These are phyloP conservation scores for Tenthredo amoena DNA, from an alignment of 2,888 invertebrate genomes.

Conservation along the genomic window DNA sequence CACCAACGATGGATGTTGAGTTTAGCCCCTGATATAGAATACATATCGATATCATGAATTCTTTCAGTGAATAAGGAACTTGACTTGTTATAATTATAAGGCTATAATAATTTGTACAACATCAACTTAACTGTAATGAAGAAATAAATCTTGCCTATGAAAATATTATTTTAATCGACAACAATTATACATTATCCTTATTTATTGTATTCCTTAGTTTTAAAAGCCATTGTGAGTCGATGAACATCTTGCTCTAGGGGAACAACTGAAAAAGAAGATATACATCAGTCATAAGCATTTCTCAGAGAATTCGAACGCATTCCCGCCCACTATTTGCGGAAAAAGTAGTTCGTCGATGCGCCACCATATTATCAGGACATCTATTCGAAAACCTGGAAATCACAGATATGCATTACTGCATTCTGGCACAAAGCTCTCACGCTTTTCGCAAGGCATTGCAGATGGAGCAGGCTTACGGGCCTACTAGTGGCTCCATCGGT, in stretches of 20 bases:
- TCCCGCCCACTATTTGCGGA: not conserved
- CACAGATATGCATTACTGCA: not conserved
- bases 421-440: no score
- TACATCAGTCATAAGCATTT: not conserved
- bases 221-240: not conserved
- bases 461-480: not conserved
- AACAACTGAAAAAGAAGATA: not conserved
- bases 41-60: constrained; percentile 67
- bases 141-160: constrained; percentile 73
- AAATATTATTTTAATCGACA: constrained; percentile 11
- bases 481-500: not conserved
- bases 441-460: not conserved
- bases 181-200: not conserved
- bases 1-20: constrained; percentile 50
- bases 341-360: not conserved
- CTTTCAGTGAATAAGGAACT: constrained; percentile 62
- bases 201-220: not conserved
- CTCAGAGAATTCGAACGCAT: not conserved
- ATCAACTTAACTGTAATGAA: constrained; percentile 75
- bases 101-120: constrained; percentile 77
- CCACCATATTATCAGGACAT: not conserved
- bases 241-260: not conserved
- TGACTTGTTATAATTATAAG: constrained; percentile 75
- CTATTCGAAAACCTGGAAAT: no score
- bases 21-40: constrained; percentile 72